Evolutionary conservation across 2,113 vertebrate species (phyloP), one percentile per base, ranked within the genome.

Genomic region (Triplophysa tibetana): DNA sequence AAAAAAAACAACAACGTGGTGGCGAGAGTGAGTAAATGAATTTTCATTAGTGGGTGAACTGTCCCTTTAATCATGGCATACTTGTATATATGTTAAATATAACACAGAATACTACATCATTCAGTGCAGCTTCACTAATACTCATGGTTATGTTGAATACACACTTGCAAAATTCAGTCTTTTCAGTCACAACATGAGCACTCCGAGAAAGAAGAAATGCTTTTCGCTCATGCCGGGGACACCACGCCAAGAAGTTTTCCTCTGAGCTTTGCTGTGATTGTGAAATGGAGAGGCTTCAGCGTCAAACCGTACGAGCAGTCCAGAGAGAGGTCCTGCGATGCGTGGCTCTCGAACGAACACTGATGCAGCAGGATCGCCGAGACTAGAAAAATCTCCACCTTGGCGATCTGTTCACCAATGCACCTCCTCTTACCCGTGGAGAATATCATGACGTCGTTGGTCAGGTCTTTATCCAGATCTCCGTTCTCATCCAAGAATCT

Each of bases 381-480:
- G 86, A 95, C 94, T 75, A 96, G 83, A 87, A 95, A 96, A 58
- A 94, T 82, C 84, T 96, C 90, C 2, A 93, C 90, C 77, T 94
- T 95, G 69, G 94, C 89, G 2, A 95, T 89, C 85, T 95, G 94
- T 21, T 93, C 87, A 0, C 95, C 95, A 8, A 95, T 95, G 79
- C 95, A 96, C 29, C 95, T 89, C 62, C 95, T 88, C 72, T 93
- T 94, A 8, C 95, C 95, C 0, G 89, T 80, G 0, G 95, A 96
- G 81, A 96, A 96, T 74, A 96, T 93, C 94, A 96, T 91, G 43
- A 96, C 93, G 0, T 84, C 87, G 86, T 74, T 81, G 19, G 89
- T 84, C 6, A 83, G 86, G 81, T 94, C 93, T 4, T 85, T 93
- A 82, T 95, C 83, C 2, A 96, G 82, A 21, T 58, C 73, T 8